These are phyloP conservation scores for Ormyrus rosae DNA, from an alignment of 2,888 invertebrate species.

Conservation along the genomic window DNA sequence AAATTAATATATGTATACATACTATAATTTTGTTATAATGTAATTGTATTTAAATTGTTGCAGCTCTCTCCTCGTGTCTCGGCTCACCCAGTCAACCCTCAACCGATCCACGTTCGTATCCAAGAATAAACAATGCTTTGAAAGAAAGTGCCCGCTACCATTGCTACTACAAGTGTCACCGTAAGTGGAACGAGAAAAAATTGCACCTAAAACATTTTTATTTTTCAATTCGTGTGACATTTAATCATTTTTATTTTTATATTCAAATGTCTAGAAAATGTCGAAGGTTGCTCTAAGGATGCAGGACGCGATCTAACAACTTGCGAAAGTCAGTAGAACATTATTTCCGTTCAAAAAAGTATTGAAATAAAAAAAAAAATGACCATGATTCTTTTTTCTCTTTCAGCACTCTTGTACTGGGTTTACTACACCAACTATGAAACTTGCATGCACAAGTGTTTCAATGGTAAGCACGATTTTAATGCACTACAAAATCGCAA, in stretches of 20 bases:
- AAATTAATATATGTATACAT: too few relatives aligned
- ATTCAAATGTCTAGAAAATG: conserved; percentile 1
- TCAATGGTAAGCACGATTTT: neutral
- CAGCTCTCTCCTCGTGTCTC: too few relatives aligned
- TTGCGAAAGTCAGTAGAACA: conserved; percentile 14
- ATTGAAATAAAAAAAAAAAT: neutral
- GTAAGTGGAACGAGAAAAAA: neutral
- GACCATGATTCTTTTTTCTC: neutral
- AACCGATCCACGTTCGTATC: neutral
- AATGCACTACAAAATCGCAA: neutral
- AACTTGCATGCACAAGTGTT: too few relatives aligned
- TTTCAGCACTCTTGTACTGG: too few relatives aligned
- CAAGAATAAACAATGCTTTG: conserved; percentile 3
- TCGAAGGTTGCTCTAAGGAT: neutral
- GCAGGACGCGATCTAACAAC: conserved; percentile 21
- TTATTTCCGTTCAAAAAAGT: neutral
- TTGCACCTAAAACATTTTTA: too few relatives aligned
- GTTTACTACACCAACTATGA: too few relatives aligned
- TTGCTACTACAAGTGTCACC: conserved; percentile 32
- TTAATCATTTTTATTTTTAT: neutral
- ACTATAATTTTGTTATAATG: too few relatives aligned
- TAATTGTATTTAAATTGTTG: too few relatives aligned
- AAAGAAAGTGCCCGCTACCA: conserved; percentile 12
- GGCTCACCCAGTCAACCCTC: neutral
- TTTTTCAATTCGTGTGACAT: neutral